Evolutionary conservation across 2,113 vertebrate species (phyloP), one percentile per base, ranked within the genome.

Genomic region (Delphinapterus leucas): DNA sequence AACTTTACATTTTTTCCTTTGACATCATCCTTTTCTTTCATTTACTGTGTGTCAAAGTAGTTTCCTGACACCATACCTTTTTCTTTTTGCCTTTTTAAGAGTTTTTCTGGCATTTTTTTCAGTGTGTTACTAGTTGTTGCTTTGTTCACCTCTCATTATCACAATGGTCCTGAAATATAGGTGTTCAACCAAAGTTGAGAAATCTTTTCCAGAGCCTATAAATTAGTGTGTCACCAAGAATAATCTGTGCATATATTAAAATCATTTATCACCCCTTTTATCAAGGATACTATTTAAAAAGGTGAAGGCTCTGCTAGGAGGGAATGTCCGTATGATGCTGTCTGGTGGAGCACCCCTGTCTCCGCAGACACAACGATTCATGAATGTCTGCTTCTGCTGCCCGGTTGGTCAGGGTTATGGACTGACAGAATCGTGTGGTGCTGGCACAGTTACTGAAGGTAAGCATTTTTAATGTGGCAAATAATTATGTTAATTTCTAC

Each of bases 341-440:
- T 99, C 99, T 6, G 99, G 99, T 17, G 99, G 99, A 23, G 99
- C 99, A 0, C 99, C 99, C 0, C 98, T 99, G 73, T 99, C 99
- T 0, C 96, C 99, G 0, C 99, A 99, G 1, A 99, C 99, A 25
- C 99, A 99, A 60, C 98, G 99, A 26, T 99, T 99, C 96, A 99
- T 99, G 99, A 99, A 99, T 73, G 99, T 99, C 79, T 99, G 99
- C 85, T 99, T 99, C 98, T 99, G 99, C 94, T 99, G 99, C 73
- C 99, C 99, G 0, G 98, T 99, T 92, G 99, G 99, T 17, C 99
- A 99, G 93, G 99, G 99, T 76, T 99, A 99, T 6, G 99, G 99
- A 61, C 98, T 99, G 47, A 99, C 99, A 11, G 99, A 99, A 98
- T 99, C 99, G 0, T 99, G 99, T 91, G 99, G 99, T 60, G 99